Conservation (phyloP, 2,113 vertebrate genomes). For the Alethe castanea region DNA sequence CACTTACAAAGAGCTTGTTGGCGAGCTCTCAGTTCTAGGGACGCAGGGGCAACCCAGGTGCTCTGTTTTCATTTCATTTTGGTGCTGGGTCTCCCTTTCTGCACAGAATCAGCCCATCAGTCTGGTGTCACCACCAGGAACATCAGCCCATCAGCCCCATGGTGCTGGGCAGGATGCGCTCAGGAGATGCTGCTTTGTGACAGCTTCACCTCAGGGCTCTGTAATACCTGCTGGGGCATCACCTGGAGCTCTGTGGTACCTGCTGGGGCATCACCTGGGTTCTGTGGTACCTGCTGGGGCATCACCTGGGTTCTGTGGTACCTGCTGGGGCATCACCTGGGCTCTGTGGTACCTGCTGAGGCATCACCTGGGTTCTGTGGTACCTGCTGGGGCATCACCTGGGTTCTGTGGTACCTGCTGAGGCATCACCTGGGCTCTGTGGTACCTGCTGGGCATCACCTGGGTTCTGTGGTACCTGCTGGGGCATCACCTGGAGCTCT, state of each 20-base stretch:
- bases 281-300: not conserved
- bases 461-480: not conserved
- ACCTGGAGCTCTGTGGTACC: not conserved
- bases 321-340: not conserved
- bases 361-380: not conserved
- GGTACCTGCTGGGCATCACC: not conserved
- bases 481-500: not conserved
- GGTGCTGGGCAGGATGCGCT: rapidly evolving
- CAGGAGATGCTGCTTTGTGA: not conserved
- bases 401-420: not conserved
- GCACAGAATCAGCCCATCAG: rapidly evolving
- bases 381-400: not conserved
- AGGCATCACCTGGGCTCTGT: not conserved
- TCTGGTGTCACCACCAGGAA: not conserved
- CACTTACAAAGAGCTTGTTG: not conserved
- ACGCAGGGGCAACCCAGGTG: rapidly evolving
- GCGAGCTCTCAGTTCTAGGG: not conserved
- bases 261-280: not conserved
- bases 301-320: not conserved
- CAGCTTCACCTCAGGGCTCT: not conserved
- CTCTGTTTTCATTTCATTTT: not conserved
- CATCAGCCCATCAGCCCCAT: not conserved
- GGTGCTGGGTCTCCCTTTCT: not conserved
- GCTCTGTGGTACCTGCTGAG: not conserved
- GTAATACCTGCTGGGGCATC: not conserved